These are phyloP conservation scores for Nephrotoma guestfalica DNA, from an alignment of 2,888 invertebrate species.

Conservation along the genomic window DNA sequence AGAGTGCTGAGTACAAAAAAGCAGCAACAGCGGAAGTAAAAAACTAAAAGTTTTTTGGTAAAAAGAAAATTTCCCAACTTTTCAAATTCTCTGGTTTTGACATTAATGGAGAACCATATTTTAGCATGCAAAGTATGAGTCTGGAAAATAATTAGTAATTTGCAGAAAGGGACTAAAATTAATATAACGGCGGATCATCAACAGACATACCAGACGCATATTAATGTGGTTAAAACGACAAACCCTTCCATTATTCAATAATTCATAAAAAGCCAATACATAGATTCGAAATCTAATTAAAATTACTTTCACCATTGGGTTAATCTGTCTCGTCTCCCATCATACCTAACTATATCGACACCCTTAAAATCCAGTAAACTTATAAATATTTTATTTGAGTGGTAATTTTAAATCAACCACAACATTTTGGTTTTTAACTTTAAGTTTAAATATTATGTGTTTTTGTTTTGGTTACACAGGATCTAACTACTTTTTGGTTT, in stretches of 20 bases:
- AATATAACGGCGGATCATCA: background rate
- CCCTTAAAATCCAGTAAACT: background rate
- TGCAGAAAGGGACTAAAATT: background rate
- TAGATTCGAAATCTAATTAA: background rate
- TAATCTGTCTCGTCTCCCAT: background rate
- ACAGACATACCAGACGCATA: background rate
- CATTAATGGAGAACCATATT: background rate
- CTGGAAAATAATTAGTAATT: background rate
- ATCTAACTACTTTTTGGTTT: background rate
- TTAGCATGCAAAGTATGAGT: background rate
- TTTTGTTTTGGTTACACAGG: background rate
- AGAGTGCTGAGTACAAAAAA: background rate
- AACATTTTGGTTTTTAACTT: background rate
- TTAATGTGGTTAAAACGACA: background rate
- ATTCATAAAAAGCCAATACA: too few relatives aligned
- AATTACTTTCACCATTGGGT: background rate
- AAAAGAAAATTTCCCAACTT: background rate
- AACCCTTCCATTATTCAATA: background rate
- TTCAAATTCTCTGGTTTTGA: background rate
- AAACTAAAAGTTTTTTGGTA: background rate
- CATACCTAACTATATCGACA: background rate
- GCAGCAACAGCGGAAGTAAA: background rate
- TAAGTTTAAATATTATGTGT: background rate
- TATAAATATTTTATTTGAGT: background rate
- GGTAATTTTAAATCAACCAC: background rate